These are phyloP conservation scores for Jordanella pulchra DNA, from an alignment of 2,797 vertebrate species.

Conservation along the genomic window DNA sequence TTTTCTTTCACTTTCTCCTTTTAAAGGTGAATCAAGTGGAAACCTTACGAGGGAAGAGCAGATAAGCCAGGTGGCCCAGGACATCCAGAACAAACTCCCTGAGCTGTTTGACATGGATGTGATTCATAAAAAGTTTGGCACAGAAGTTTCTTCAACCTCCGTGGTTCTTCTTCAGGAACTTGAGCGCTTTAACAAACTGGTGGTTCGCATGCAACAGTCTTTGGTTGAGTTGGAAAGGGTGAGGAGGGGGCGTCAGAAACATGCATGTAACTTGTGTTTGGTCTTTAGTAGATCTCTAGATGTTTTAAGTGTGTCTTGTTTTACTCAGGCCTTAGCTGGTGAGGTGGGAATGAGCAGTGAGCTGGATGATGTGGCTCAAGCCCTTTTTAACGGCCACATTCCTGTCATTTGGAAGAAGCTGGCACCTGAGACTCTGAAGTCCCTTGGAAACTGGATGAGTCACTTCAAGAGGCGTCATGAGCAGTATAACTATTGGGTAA, in stretches of 20 bases:
- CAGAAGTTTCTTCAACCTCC: constrained; percentile 81
- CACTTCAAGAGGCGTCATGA: constrained; percentile 87
- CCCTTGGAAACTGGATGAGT: constrained; percentile 93
- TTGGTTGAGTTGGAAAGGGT: constrained; percentile 90
- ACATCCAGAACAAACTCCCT: constrained; percentile 92
- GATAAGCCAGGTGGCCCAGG: constrained; percentile 88
- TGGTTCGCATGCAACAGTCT: constrained; percentile 84
- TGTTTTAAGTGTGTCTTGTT: constrained; percentile 10
- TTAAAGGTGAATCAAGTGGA: constrained; percentile 84
- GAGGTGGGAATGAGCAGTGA: constrained; percentile 97
- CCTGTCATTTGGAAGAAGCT: constrained; percentile 91
- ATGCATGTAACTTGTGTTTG: not conserved
- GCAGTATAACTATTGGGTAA: constrained; percentile 91
- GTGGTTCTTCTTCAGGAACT: constrained; percentile 95
- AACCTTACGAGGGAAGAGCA: constrained; percentile 90
- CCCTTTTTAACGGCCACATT: constrained; percentile 91
- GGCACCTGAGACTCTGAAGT: constrained; percentile 92
- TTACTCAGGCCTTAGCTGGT: constrained; percentile 88
- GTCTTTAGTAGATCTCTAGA: not conserved
- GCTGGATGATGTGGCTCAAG: constrained; percentile 88
- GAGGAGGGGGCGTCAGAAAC: constrained; percentile 46
- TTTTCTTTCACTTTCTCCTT: not conserved
- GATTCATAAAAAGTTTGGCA: constrained; percentile 82
- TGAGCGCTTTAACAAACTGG: constrained; percentile 90
- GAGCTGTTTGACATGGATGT: constrained; percentile 85